Conservation (phyloP, 2,797 vertebrate genomes). For the Phaenicophaeus curvirostris region DNA sequence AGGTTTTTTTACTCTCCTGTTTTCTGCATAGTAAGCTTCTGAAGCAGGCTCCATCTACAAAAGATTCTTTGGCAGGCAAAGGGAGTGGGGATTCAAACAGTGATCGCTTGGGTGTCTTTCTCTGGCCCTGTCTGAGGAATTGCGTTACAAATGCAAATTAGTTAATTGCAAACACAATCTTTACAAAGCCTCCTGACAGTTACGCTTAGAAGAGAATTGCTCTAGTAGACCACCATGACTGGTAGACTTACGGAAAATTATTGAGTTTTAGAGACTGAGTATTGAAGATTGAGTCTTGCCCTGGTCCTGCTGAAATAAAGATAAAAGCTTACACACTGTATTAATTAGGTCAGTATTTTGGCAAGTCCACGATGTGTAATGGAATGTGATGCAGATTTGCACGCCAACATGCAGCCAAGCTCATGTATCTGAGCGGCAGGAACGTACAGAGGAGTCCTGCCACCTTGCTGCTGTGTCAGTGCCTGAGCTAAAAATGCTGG, state of each 20-base stretch:
- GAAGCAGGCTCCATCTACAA: background rate
- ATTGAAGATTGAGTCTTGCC: background rate
- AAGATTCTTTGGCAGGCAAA: background rate
- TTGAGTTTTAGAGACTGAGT: background rate
- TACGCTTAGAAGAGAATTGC: background rate
- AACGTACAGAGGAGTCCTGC: background rate
- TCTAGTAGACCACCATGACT: background rate
- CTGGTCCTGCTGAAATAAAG: background rate
- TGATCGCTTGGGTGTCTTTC: background rate
- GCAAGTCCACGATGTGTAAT: background rate
- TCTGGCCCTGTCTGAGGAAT: background rate
- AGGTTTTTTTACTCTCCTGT: background rate
- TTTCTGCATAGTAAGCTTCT: background rate
- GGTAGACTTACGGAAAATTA: background rate
- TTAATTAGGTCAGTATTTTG: background rate
- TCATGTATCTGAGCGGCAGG: background rate
- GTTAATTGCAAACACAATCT: background rate
- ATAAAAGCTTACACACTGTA: background rate
- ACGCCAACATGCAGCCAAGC: background rate
- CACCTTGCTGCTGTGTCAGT: background rate
- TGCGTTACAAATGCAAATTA: background rate
- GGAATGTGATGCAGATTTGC: background rate
- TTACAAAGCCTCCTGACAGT: background rate
- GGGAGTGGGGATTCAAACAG: background rate
- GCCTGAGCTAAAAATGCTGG: background rate